Evolutionary conservation across 2,113 vertebrate genomes (phyloP).

Genomic region (Sitta europaea): DNA sequence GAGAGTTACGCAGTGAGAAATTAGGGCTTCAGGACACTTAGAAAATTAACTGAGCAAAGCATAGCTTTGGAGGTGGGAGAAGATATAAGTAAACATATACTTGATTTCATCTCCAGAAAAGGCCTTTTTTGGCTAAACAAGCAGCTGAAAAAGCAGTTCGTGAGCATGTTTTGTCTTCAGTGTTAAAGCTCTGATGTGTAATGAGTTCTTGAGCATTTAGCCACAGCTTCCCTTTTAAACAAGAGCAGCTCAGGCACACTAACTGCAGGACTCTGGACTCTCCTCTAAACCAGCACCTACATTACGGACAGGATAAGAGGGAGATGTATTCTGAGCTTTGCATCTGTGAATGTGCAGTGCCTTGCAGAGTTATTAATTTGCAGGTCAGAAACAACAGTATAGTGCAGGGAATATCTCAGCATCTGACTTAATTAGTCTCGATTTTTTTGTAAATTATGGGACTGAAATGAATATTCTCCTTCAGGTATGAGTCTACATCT

Average conservation of each 20-base stretch:
- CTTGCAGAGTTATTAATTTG: background rate
- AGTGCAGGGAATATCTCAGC: background rate
- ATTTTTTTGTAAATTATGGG: background rate
- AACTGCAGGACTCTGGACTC: background rate
- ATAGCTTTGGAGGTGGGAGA: background rate
- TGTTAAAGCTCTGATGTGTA: background rate
- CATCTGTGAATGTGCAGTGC: background rate
- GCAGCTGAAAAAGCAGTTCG: background rate
- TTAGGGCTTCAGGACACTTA: background rate
- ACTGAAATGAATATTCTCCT: background rate
- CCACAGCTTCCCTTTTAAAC: background rate
- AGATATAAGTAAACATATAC: background rate
- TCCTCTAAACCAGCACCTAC: background rate
- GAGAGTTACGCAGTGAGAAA: rapidly evolving
- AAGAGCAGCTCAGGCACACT: background rate
- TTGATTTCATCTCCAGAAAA: background rate
- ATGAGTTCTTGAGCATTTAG: background rate
- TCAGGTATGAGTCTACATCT: background rate
- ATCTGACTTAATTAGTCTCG: background rate
- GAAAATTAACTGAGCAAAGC: background rate
- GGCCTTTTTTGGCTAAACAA: background rate
- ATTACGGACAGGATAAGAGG: background rate
- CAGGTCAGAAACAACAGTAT: background rate
- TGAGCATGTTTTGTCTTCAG: background rate
- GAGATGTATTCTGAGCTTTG: background rate